Evolutionary conservation across 2,113 vertebrate genomes (phyloP).

Genomic region (Pipa parva): DNA sequence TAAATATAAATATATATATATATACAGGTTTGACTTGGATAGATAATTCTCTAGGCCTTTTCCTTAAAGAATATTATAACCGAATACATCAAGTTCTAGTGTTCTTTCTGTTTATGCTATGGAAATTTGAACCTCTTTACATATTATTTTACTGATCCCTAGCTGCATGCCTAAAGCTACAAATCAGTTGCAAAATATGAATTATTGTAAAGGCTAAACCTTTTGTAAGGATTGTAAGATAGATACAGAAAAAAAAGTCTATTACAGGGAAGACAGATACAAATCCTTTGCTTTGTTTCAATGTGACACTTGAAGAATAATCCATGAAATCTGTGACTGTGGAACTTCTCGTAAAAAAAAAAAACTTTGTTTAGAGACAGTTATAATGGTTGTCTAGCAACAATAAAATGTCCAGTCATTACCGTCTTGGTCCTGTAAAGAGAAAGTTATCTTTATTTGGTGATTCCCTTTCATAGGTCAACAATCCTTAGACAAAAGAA

Average conservation of each 20-base stretch:
- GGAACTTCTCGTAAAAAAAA: too few relatives aligned
- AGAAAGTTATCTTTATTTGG: too few relatives aligned
- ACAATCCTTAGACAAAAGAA: too few relatives aligned
- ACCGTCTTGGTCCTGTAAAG: too few relatives aligned
- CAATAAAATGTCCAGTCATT: too few relatives aligned
- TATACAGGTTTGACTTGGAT: slow-evolving; percentile 5
- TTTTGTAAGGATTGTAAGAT: slow-evolving; percentile 1
- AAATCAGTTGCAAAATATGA: background rate
- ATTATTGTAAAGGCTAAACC: slow-evolving; percentile 22
- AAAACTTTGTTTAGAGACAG: too few relatives aligned
- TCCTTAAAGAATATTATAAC: too few relatives aligned
- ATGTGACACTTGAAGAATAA: too few relatives aligned
- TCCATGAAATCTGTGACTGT: too few relatives aligned
- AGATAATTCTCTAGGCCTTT: background rate
- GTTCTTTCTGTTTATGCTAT: slow-evolving; percentile 11
- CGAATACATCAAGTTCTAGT: background rate
- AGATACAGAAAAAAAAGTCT: background rate
- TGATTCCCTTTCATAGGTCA: too few relatives aligned
- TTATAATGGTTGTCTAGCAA: too few relatives aligned
- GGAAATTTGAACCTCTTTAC: background rate
- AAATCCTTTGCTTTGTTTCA: background rate
- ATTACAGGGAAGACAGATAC: background rate
- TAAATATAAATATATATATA: too few relatives aligned
- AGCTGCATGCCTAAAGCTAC: slow-evolving; percentile 22
- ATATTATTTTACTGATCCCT: slow-evolving; percentile 28